Evolutionary conservation across 2,888 invertebrate genomes (phyloP).

Genomic region (Rhynchonema sp.): DNA sequence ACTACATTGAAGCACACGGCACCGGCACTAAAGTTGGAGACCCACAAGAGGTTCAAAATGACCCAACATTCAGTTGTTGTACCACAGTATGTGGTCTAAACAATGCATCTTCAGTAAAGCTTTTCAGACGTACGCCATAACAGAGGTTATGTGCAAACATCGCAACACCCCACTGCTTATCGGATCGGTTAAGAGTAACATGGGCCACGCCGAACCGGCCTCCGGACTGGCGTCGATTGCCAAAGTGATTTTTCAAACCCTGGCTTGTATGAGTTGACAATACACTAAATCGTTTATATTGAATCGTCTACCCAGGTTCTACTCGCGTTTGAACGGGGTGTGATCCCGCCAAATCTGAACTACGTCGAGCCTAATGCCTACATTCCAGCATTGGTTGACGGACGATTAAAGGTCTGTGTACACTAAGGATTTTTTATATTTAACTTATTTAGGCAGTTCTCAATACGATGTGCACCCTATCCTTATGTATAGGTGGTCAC

Average conservation of each 20-base stretch:
- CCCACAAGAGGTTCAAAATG: constrained; percentile 75
- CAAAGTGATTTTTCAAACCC: background rate
- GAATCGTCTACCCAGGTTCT: constrained; percentile 38
- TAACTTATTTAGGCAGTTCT: too few relatives aligned
- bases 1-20: constrained; percentile 84
- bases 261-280: background rate
- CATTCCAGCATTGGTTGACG: constrained; percentile 72
- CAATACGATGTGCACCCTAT: too few relatives aligned
- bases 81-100: too few relatives aligned
- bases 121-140: background rate
- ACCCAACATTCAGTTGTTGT: too few relatives aligned
- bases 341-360: constrained; percentile 78
- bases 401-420: constrained; percentile 47
- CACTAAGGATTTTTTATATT: too few relatives aligned
- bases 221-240: constrained; percentile 18
- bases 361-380: constrained; percentile 65
- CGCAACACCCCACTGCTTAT: constrained; percentile 55
- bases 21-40: constrained; percentile 90
- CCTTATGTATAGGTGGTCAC: constrained; percentile 43
- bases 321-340: constrained; percentile 71
- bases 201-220: constrained; percentile 79
- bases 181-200: constrained; percentile 90
- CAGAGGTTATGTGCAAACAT: constrained; percentile 39
- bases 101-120: too few relatives aligned
- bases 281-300: background rate